A percentile compares a stretch with the other conserved stretches of the same genome.
Conservation (phyloP, 2,797 vertebrate genomes). For the Micromesistius poutassou region DNA sequence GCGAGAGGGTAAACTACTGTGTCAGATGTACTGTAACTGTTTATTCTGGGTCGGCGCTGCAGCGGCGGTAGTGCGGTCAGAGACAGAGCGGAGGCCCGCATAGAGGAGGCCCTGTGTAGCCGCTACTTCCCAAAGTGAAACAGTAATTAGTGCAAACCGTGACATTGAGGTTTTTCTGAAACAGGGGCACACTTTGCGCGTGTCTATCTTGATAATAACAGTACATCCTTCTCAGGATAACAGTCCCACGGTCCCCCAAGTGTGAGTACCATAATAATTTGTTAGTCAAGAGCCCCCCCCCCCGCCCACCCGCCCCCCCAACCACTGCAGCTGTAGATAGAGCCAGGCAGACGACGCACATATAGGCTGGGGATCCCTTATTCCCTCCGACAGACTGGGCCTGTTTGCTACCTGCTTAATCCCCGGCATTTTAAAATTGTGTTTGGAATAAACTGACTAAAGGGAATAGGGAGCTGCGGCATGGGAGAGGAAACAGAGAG, state of each 20-base stretch:
- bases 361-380: constrained; percentile 57
- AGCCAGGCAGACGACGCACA: constrained; percentile 48
- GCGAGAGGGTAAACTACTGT: neutral
- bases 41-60: constrained; percentile 4
- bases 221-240: constrained; percentile 28
- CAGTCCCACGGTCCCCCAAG: constrained; percentile 49
- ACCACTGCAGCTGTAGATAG: constrained; percentile 44
- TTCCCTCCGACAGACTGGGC: constrained; percentile 68
- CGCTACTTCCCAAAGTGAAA: neutral
- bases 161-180: neutral
- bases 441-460: constrained; percentile 75
- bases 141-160: constrained; percentile 15
- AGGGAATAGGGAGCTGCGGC: constrained; percentile 65
- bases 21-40: neutral
- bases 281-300: constrained; percentile 46
- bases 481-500: constrained; percentile 56
- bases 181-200: neutral
- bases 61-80: constrained; percentile 28
- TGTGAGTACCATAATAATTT: constrained; percentile 54
- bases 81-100: constrained; percentile 17
- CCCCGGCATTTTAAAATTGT: constrained; percentile 71
- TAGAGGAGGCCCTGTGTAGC: neutral
- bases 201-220: constrained; percentile 15
- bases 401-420: constrained; percentile 76
- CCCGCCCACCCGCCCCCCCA: constrained; percentile 20